Percentiles rank a stretch among this genome's conserved stretches.
Evolutionary conservation across 2,888 invertebrate genomes (phyloP).

Genomic region (Marronus borbonicus): DNA sequence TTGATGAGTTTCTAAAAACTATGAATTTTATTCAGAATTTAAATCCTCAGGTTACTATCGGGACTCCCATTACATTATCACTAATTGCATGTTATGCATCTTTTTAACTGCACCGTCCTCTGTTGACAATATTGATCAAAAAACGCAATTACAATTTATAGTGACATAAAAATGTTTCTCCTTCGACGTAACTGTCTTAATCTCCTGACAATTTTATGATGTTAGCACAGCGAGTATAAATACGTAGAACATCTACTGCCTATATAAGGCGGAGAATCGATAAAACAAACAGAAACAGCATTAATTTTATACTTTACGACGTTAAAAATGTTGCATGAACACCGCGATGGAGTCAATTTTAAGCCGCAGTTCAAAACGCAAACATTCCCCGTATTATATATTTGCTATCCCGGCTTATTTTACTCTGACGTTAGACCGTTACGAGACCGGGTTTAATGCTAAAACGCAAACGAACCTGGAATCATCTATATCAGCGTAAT

Average conservation of each 20-base stretch:
- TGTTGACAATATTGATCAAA: slow-evolving; percentile 4
- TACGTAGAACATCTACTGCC: slow-evolving; percentile 22
- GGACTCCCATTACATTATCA: too few species aligned
- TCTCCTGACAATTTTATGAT: slow-evolving; percentile 43
- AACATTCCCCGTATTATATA: background rate
- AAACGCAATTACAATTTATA: background rate
- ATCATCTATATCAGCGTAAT: background rate
- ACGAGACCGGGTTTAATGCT: background rate
- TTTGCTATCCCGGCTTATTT: background rate
- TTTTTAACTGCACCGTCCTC: background rate
- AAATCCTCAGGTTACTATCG: too few species aligned
- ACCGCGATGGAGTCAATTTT: slow-evolving; percentile 19
- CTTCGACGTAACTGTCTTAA: slow-evolving; percentile 22
- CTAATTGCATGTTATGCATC: background rate
- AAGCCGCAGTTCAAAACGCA: slow-evolving; percentile 34
- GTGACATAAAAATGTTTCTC: slow-evolving; percentile 4
- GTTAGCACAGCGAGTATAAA: slow-evolving; percentile 24
- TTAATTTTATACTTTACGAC: slow-evolving; percentile 37
- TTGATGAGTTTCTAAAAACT: too few species aligned
- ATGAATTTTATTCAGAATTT: too few species aligned
- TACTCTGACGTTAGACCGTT: slow-evolving; percentile 13
- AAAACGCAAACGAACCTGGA: slow-evolving; percentile 4
- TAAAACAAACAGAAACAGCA: slow-evolving; percentile 26
- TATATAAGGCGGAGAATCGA: slow-evolving; percentile 11
- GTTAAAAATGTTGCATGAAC: slow-evolving; percentile 31